Conservation (phyloP, 2,888 invertebrate species). For the Galerucella calmariensis region DNA sequence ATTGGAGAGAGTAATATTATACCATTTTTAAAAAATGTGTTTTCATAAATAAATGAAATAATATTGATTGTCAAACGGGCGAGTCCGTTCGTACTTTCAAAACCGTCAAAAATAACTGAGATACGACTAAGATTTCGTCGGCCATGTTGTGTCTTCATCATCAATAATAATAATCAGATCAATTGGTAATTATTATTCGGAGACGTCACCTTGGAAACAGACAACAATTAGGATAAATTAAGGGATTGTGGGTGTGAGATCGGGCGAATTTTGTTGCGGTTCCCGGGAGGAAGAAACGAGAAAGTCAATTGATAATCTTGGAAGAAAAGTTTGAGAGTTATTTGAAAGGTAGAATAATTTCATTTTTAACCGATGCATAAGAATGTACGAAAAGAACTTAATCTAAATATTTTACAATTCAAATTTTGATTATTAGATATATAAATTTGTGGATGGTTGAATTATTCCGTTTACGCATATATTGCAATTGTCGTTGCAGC, state of each 20-base stretch:
- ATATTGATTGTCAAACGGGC: neutral
- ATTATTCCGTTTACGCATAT: constrained; percentile 1
- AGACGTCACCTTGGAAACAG: constrained; percentile 63
- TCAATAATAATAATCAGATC: constrained; percentile 65
- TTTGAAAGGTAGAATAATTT: constrained; percentile 8
- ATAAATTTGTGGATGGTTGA: too few species aligned
- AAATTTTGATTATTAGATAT: neutral
- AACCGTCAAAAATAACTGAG: constrained; percentile 51
- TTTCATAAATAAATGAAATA: too few species aligned
- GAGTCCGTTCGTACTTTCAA: constrained; percentile 22
- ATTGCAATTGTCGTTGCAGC: constrained; percentile 27
- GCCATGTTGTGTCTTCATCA: constrained; percentile 60
- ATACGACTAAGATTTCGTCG: constrained; percentile 46
- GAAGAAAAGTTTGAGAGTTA: constrained; percentile 14
- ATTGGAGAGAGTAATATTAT: too few species aligned
- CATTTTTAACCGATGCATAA: neutral
- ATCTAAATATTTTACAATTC: neutral
- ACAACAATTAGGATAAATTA: constrained; percentile 65
- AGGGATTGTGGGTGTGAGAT: constrained; percentile 49
- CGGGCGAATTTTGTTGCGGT: constrained; percentile 34
- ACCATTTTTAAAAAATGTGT: too few species aligned
- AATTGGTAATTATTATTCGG: constrained; percentile 64
- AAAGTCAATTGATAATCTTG: constrained; percentile 30
- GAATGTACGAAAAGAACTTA: neutral
- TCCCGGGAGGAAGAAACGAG: constrained; percentile 30